Percentiles rank a stretch among this genome's conserved stretches.
These are phyloP conservation scores for Poecilia velifera DNA, from an alignment of 2,797 vertebrate species.

Conservation along the genomic window DNA sequence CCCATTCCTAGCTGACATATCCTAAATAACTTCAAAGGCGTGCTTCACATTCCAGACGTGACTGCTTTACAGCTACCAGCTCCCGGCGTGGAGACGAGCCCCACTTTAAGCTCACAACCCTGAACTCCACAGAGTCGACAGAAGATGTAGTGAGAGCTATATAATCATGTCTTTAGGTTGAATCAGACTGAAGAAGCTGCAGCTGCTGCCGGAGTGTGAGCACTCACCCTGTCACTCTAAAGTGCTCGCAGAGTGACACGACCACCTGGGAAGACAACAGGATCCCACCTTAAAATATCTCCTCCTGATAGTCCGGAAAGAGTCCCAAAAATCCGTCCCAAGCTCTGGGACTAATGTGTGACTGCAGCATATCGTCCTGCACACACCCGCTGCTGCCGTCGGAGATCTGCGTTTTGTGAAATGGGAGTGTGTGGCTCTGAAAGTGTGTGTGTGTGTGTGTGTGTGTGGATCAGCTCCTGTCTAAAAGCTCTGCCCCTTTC, in stretches of 20 bases:
- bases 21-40: conserved; percentile 72
- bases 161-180: background rate
- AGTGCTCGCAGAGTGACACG: conserved; percentile 41
- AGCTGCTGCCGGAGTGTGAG: conserved; percentile 23
- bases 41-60: conserved; percentile 56
- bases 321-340: conserved; percentile 31
- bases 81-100: conserved; percentile 47
- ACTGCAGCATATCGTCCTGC: conserved; percentile 61
- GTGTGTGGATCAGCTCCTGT: conserved; percentile 52
- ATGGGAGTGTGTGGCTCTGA: conserved; percentile 48
- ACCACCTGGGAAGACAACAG: conserved; percentile 47
- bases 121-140: conserved; percentile 20
- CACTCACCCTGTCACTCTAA: conserved; percentile 65
- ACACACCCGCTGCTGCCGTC: conserved; percentile 37
- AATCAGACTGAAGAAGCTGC: conserved; percentile 10
- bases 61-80: conserved; percentile 57
- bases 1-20: conserved; percentile 55
- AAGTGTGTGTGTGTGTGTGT: conserved; percentile 42
- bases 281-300: conserved; percentile 41
- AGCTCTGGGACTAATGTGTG: conserved; percentile 36
- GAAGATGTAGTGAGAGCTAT: conserved; percentile 7
- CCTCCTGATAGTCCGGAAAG: conserved; percentile 47
- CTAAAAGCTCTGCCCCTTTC: conserved; percentile 49
- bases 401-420: conserved; percentile 47
- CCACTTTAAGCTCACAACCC: conserved; percentile 47